These are phyloP conservation scores for Hyalella azteca DNA, from an alignment of 2,888 invertebrate genomes.

Conservation along the genomic window DNA sequence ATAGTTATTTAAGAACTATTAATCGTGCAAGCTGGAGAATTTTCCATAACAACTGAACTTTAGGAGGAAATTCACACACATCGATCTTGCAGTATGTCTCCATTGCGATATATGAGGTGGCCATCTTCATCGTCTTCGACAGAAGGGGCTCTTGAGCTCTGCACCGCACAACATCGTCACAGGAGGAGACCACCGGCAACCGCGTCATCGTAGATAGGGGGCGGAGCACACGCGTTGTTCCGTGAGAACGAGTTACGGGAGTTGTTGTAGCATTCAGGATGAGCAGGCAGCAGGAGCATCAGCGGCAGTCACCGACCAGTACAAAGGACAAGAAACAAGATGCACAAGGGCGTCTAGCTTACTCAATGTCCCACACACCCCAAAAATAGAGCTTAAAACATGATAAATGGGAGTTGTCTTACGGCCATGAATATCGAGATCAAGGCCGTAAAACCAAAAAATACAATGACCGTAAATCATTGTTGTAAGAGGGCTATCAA, in stretches of 20 bases:
- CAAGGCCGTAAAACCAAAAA: too few species aligned
- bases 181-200: constrained; percentile 35
- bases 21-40: constrained; percentile 6
- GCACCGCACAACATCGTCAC: constrained; percentile 61
- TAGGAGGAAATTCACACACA: constrained; percentile 63
- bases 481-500: neutral
- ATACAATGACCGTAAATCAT: neutral
- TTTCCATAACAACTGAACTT: constrained; percentile 2
- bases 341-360: constrained; percentile 34
- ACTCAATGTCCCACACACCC: constrained; percentile 14
- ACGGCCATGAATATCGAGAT: too few species aligned
- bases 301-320: constrained; percentile 33
- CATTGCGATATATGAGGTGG: constrained; percentile 98
- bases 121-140: constrained; percentile 99
- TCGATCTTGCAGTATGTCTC: constrained; percentile 98
- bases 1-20: too few species aligned
- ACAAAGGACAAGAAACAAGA: constrained; percentile 35
- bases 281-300: constrained; percentile 22
- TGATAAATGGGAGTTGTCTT: too few species aligned
- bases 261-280: constrained; percentile 28
- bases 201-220: constrained; percentile 4
- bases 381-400: neutral
- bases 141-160: constrained; percentile 87
- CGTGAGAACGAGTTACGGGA: constrained; percentile 11
- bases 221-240: constrained; percentile 6